phyloP scores from a whole-genome alignment of 1,140 invertebrate species.

The Gonatopus flavifemur region DNA sequence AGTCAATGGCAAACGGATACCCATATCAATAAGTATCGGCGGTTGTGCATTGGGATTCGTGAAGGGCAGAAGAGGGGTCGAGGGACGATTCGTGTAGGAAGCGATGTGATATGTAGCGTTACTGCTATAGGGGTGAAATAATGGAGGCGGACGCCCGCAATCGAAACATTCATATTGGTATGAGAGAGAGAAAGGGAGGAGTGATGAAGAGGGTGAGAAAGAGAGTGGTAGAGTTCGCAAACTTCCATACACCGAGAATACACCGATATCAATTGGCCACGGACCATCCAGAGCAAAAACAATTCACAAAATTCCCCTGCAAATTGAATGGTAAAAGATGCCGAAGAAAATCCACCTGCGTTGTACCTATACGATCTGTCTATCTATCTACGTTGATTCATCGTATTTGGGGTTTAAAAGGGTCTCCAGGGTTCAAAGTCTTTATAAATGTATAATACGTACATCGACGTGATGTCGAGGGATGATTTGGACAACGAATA shows the following conservation, averaged over 20 bases:
- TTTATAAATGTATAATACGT: constrained; percentile 49
- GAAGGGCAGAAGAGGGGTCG: background rate
- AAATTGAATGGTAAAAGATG: too few relatives aligned
- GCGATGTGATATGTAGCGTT: constrained; percentile 12
- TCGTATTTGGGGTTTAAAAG: too few relatives aligned
- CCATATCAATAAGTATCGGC: constrained; percentile 54
- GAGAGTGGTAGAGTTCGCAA: too few relatives aligned
- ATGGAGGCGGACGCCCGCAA: constrained; percentile 43
- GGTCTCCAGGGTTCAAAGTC: constrained; percentile 39
- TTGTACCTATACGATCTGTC: too few relatives aligned
- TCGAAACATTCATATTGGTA: constrained; percentile 47
- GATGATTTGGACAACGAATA: too few relatives aligned
- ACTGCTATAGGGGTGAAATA: constrained; percentile 45
- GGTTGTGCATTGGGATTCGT: constrained; percentile 31
- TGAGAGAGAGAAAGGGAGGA: too few relatives aligned
- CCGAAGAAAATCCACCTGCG: too few relatives aligned
- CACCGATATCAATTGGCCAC: constrained; percentile 42
- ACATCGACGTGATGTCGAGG: constrained; percentile 3
- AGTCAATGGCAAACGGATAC: constrained; percentile 51
- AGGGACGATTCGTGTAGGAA: too few relatives aligned
- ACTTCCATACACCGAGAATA: constrained; percentile 12
- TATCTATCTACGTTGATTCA: too few relatives aligned
- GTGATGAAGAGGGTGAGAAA: too few relatives aligned
- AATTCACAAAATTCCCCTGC: too few relatives aligned
- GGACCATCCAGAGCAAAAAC: constrained; percentile 36